phyloP scores from a whole-genome alignment of 2,797 vertebrate species.

The Rachycentron canadum region DNA sequence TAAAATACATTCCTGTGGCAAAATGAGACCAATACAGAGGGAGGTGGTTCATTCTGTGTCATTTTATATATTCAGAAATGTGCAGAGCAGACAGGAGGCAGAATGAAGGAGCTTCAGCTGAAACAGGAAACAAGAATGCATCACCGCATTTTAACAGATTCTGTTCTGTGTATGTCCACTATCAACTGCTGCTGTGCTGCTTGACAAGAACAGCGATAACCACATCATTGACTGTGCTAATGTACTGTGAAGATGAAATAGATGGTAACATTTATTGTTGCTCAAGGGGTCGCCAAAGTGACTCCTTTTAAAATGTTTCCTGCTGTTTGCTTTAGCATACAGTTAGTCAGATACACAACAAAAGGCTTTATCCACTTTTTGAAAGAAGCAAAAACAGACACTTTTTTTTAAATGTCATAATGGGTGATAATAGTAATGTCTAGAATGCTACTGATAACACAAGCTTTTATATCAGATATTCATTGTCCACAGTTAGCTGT shows the following conservation, averaged over 20 bases:
- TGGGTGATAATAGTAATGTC: not conserved
- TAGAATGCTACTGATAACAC: not conserved
- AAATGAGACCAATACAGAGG: not conserved
- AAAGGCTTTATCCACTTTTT: not conserved
- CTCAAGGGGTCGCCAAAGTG: conserved; percentile 16
- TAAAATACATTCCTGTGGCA: not conserved
- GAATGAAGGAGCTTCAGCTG: not conserved
- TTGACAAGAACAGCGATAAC: not conserved
- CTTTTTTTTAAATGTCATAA: not conserved
- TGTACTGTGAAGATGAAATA: conserved; percentile 11
- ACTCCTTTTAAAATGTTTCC: not conserved
- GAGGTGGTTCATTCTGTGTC: not conserved
- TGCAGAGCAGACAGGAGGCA: not conserved
- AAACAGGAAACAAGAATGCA: not conserved
- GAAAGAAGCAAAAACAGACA: not conserved
- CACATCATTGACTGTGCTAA: conserved; percentile 32
- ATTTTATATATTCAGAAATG: not conserved
- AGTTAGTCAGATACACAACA: not conserved
- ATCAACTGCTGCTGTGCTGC: not conserved
- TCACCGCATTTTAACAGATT: not conserved
- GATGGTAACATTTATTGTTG: not conserved
- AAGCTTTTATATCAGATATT: not conserved
- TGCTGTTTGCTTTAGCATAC: conserved; percentile 12
- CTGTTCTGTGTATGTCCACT: not conserved
- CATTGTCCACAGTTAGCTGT: not conserved